Base-by-base conservation (phyloP, 2,113 vertebrate genomes). In the Gymnarchus niloticus region DNA sequence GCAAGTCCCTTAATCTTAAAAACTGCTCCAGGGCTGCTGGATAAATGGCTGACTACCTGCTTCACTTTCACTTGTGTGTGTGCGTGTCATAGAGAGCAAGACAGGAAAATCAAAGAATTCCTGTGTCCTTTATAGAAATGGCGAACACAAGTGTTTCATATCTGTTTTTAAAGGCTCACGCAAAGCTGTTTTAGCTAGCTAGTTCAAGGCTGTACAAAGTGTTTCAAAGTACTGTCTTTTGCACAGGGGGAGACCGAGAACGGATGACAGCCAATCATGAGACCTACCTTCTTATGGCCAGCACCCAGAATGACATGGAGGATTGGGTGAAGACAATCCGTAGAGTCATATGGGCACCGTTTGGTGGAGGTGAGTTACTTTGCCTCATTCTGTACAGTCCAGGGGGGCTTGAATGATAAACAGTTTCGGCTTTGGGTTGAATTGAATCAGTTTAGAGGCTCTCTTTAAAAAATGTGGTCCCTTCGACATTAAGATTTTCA, bases 191-290 rank as follows among this genome's bases (percentile, higher is more conserved):
- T 9, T 7, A 78, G 23, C 76, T 78, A n/a, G n/a, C n/a, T n/a
- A n/a, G n/a, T n/a, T n/a, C n/a, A n/a, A n/a, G n/a, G n/a, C n/a
- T 48, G 33, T 48, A 46, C 37, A 46, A 78, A 78, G 44, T 3
- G 19, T n/a, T 21, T 46, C 76, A 44, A 19, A 48, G 1, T 88
- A 88, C 0, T 91, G 65, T 91, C 28, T 76, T 93, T 57, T 92
- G 90, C 51, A 57, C 91, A 99, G 98, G 97, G 92, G 96, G 94
- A 87, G 97, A 99, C 90, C 95, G 96, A 87, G 97, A 99, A 91
- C 97, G 98, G 93, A 99, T 99, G 98, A 99, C 98, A 93, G 93
- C 96, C 87, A 98, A 97, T 92, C 97, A 99, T 99, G 98, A 99
- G 92, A 99, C 97, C 0, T 99, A 99, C 90, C 97, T 99, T n/a